Conservation (phyloP, 2,888 invertebrate species). For the Nomada fucata region DNA sequence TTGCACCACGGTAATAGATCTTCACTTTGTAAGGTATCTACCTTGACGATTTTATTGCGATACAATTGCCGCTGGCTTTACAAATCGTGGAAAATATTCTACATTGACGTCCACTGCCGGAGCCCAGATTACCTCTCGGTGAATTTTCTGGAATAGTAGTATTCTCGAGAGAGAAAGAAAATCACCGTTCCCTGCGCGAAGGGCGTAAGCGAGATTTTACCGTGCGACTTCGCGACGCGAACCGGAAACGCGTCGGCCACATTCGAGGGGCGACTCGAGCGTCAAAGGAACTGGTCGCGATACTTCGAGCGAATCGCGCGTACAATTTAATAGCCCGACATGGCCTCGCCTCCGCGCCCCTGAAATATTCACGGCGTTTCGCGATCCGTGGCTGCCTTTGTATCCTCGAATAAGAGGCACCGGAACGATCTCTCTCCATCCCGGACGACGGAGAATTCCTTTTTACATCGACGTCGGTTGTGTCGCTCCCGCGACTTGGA, state of each 20-base stretch:
- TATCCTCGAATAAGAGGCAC: constrained; percentile 33
- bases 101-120: no score
- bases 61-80: no score
- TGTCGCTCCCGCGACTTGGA: neutral
- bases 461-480: neutral
- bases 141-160: no score
- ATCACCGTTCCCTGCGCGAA: neutral
- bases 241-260: constrained; percentile 45
- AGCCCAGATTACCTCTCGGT: no score
- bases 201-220: constrained; percentile 5
- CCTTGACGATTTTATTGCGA: no score
- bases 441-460: neutral
- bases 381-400: constrained; percentile 37
- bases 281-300: constrained; percentile 60
- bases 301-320: constrained; percentile 55
- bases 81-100: no score
- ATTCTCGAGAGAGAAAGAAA: no score
- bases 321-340: constrained; percentile 47
- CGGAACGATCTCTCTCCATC: constrained; percentile 12
- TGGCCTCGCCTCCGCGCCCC: neutral
- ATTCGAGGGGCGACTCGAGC: constrained; percentile 14
- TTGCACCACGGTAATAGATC: no score
- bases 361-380: constrained; percentile 39
- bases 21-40: no score
- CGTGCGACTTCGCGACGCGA: constrained; percentile 48